Evolutionary conservation across 2,113 vertebrate species (phyloP), one percentile per base, ranked within the genome.

Genomic region (Ophthalmolycus amberensis): DNA sequence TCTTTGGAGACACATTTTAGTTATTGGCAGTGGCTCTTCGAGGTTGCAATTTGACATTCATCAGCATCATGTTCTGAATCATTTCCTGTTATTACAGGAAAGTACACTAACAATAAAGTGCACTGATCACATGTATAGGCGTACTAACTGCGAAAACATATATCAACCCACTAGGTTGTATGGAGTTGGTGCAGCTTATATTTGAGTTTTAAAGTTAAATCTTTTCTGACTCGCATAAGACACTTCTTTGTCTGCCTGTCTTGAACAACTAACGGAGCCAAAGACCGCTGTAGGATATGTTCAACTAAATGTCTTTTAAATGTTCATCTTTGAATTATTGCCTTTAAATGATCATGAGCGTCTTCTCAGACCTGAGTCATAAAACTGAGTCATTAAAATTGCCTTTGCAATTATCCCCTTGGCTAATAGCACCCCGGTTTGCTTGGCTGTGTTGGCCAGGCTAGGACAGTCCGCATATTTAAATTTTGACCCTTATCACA

Each of bases 401-500:
- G 75, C 60, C 37, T 82, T 65, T 54, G 16, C 66, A 63, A 56
- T 52, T n/a, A 82, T 73, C 66, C 82, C 70, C 75, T 66, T 40
- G 71, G 88, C 75, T 76, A 56, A 71, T 67, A 75, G 34, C 38
- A 18, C 32, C 48, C 32, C 1, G 7, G 48, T 60, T 83, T 85
- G 63, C 56, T 64, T 20, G 27, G 71, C 59, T 83, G 72, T 71
- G 38, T 69, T 84, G 68, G 46, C 14, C 83, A 66, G 76, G 83
- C 77, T 71, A 83, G 78, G 85, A 84, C 86, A 50, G 62, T 81
- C 50, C 54, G 56, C 69, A 76, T 84, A 72, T 89, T 88, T 83
- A 9, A 84, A 81, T 87, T 85, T 71, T 6, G 48, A 38, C 59
- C 63, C 72, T 87, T 83, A 83, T 89, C 88, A 38, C 22, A 40